A percentile compares a stretch with the other conserved stretches of the same genome.
Conservation (phyloP, 37 sponge, comb jelly and placozoan species). For the Petrosia ficiformis region DNA sequence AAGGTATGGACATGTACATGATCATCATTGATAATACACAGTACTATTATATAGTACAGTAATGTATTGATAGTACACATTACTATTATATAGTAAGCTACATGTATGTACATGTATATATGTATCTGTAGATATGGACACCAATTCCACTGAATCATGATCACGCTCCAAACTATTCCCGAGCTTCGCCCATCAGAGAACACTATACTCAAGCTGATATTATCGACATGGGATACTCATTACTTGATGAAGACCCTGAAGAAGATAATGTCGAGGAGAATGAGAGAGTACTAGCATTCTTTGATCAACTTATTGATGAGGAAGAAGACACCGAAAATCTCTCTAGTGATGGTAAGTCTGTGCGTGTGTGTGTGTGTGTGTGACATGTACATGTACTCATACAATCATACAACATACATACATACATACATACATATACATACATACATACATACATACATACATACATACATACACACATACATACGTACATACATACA, state of each 20-base stretch:
- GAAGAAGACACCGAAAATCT: too few species aligned
- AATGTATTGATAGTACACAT: too few species aligned
- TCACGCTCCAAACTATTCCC: not conserved
- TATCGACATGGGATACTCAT: not conserved
- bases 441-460: too few species aligned
- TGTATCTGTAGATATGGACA: not conserved
- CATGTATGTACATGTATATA: not conserved
- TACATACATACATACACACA: too few species aligned
- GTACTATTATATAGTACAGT: too few species aligned
- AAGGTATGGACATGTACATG: conserved; percentile 39
- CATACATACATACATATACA: too few species aligned
- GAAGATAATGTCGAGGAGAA: conserved; percentile 28
- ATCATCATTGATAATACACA: not conserved
- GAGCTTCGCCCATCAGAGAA: conserved; percentile 31
- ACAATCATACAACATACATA: too few species aligned
- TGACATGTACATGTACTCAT: too few species aligned
- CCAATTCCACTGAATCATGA: not conserved
- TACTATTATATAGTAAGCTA: not conserved
- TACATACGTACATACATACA: too few species aligned
- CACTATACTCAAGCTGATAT: conserved; percentile 1
- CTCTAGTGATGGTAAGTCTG: too few species aligned
- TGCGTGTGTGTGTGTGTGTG: too few species aligned
- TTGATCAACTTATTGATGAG: conserved; percentile 33
- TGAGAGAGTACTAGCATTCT: conserved; percentile 47
- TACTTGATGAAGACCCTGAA: not conserved